Evolutionary conservation across 64 coral and sea anemone species (phyloP).

Genomic region (Orbicella faveolata): DNA sequence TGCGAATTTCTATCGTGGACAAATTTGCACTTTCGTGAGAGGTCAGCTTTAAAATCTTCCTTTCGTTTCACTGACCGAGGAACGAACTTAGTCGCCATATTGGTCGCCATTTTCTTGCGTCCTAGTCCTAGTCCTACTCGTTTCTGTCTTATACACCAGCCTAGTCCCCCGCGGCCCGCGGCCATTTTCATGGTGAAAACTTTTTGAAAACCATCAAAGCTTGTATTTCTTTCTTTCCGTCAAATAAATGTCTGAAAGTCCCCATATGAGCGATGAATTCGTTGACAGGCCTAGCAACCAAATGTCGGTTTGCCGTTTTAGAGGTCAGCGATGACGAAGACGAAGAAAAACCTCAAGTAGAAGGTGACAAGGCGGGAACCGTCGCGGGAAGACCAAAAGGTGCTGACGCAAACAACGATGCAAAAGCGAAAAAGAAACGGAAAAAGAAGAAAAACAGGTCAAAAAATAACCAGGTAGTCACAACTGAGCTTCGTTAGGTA

Average conservation of each 20-base stretch:
- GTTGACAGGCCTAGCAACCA: slow-evolving; percentile 41
- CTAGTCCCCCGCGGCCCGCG: no score
- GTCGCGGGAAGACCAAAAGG: slow-evolving; percentile 15
- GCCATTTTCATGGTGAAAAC: no score
- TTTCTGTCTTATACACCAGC: no score
- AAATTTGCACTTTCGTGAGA: neutral
- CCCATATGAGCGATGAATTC: neutral
- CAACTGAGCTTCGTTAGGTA: neutral
- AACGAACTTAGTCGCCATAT: slow-evolving; percentile 1
- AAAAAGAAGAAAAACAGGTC: slow-evolving; percentile 45
- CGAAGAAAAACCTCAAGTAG: neutral
- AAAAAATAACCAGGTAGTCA: slow-evolving; percentile 32
- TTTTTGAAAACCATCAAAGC: no score
- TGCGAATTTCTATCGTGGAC: neutral
- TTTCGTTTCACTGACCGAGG: slow-evolving; percentile 12
- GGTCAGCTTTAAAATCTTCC: neutral
- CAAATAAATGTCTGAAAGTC: neutral
- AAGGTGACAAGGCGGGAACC: slow-evolving; percentile 15
- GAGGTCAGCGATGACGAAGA: slow-evolving; percentile 54
- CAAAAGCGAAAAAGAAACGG: slow-evolving; percentile 45
- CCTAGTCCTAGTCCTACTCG: neutral
- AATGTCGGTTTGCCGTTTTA: slow-evolving; percentile 62
- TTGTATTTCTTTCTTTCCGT: neutral
- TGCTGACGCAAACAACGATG: slow-evolving; percentile 5
- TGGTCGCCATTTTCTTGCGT: neutral